A percentile compares a stretch with the other conserved stretches of the same genome.
Conservation (phyloP, 30 jellyfish, hydroid and myxozoan species). For the Turritopsis rubra region DNA sequence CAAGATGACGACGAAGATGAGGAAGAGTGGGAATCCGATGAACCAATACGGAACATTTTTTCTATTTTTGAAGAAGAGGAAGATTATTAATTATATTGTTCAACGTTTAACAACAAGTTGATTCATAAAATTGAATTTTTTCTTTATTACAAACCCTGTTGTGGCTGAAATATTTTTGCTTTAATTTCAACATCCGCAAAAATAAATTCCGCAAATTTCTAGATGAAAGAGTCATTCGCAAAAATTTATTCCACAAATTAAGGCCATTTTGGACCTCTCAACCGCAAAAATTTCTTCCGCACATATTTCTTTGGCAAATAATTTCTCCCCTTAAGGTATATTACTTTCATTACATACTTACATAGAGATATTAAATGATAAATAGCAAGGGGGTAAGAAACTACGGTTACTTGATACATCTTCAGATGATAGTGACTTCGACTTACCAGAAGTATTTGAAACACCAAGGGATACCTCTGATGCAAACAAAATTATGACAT, state of each 20-base stretch:
- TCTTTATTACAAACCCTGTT: not conserved
- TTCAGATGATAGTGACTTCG: no score
- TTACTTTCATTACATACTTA: no score
- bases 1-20: constrained; percentile 9
- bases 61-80: not conserved
- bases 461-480: no score
- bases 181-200: not conserved
- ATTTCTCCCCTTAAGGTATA: not conserved
- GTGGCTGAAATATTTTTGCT: not conserved
- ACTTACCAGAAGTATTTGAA: no score
- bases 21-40: constrained; percentile 13
- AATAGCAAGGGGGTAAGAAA: no score
- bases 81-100: not conserved
- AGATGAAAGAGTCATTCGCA: not conserved
- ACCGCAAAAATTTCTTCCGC: not conserved
- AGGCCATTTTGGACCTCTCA: not conserved
- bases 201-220: not conserved
- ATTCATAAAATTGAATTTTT: not conserved
- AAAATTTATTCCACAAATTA: not conserved
- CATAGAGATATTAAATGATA: no score
- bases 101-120: not conserved
- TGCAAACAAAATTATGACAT: no score
- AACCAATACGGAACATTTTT: not conserved
- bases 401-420: no score
- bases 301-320: not conserved